Percentiles rank a stretch among this genome's conserved stretches.
phyloP scores from a whole-genome alignment of 2,888 invertebrate genomes.

The Unio pictorum region DNA sequence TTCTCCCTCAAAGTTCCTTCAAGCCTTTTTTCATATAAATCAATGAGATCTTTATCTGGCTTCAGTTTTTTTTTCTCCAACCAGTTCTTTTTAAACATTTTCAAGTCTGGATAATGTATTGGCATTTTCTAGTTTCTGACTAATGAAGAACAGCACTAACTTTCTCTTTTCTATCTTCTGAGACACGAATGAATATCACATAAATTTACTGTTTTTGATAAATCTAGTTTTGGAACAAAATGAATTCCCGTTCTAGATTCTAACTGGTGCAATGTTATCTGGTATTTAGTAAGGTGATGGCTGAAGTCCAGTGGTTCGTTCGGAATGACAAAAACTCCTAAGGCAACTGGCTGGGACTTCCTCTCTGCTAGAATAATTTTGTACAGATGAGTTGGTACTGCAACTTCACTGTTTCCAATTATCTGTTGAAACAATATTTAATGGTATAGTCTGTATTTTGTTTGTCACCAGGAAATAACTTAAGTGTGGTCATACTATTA shows the following conservation, averaged over 20 bases:
- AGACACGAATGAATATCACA: slow-evolving; percentile 57
- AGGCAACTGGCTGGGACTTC: slow-evolving; percentile 17
- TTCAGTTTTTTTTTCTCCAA: slow-evolving; percentile 43
- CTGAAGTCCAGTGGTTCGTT: slow-evolving; percentile 61
- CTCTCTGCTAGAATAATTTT: slow-evolving; percentile 66
- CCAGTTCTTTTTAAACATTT: slow-evolving; percentile 52
- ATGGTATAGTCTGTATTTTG: background rate
- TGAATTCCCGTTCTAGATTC: slow-evolving; percentile 51
- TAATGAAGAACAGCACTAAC: slow-evolving; percentile 55
- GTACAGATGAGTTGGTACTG: slow-evolving; percentile 69
- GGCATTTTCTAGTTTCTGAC: slow-evolving; percentile 50
- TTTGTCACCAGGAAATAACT: no score
- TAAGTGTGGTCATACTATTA: no score
- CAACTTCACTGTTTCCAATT: slow-evolving; percentile 64
- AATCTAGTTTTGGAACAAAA: slow-evolving; percentile 50
- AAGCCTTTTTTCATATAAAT: slow-evolving; percentile 42
- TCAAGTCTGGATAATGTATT: slow-evolving; percentile 46
- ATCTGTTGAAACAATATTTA: slow-evolving; percentile 43
- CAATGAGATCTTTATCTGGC: slow-evolving; percentile 38
- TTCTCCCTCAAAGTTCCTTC: slow-evolving; percentile 14
- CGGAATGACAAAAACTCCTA: slow-evolving; percentile 67
- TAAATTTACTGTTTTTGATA: slow-evolving; percentile 32
- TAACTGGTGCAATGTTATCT: slow-evolving; percentile 50
- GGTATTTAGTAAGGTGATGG: slow-evolving; percentile 49
- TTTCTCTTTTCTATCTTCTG: slow-evolving; percentile 43